Evolutionary conservation across 1,140 invertebrate genomes (phyloP), one percentile per base, ranked within the genome.

Genomic region (Drosophila willistoni): DNA sequence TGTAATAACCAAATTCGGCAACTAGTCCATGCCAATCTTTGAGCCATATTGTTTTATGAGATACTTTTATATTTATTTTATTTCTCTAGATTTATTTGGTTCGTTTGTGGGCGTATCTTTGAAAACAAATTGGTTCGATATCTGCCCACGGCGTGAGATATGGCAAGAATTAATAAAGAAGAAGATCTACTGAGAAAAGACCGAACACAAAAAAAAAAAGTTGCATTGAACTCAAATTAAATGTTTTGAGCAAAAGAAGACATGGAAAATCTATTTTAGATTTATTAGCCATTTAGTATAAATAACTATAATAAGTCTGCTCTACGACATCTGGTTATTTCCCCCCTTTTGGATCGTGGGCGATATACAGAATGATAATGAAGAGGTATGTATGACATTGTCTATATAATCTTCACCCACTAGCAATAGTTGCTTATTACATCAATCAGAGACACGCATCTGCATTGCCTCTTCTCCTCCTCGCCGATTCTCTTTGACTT

Each of bases 361-460:
- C 44, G 7, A 47, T 19, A 19, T 47, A 13, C 12, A 22, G 9
- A 51, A 51, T 22, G 17, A 51, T 51, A 62, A 62, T 41, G 29
- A 29, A 29, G 6, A n/a, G 42, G 41, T 62, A n/a, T 12, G 22
- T 9, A 39, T 19, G 19, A 1, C 33, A 22, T 1, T 9, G 7
- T 44, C 14, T 39, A 42, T 14, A 42, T 29, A 25, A 41, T 19
- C 67, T 56, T 34, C 64, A 73, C 66, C 78, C 73, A 81, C 81
- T 77, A 81, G 74, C 57, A 71, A 77, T 71, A 56, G 44, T 39
- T 29, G 7, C 36, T 47, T 74, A 82, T 82, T 76, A 83, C 76
- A 79, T 82, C 68, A 79, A 83, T 83, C 81, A 81, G 22, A 54
- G 42, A 39, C 79, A 82, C 79, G 79, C 79, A 82, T 73, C 63